These are phyloP conservation scores for Sciurus niger DNA, from an alignment of 2,113 vertebrate species.

Conservation along the genomic window DNA sequence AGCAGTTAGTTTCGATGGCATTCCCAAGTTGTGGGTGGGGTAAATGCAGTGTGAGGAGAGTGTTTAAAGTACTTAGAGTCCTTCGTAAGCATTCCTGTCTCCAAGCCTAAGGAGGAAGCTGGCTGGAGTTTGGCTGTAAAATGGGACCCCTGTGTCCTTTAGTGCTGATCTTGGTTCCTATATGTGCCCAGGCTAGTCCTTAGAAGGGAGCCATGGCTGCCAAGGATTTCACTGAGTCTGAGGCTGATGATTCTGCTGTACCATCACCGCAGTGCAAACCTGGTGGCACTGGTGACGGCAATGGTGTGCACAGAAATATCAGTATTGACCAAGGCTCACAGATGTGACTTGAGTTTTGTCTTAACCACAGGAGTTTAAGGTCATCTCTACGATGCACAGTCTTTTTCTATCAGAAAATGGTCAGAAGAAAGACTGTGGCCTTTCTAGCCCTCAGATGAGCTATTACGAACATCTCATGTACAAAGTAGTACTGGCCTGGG, in stretches of 20 bases:
- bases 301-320: background rate
- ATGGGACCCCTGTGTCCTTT: background rate
- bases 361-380: background rate
- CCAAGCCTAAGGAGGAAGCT: background rate
- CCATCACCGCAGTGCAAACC: background rate
- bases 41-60: background rate
- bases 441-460: background rate
- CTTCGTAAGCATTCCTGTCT: background rate
- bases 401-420: background rate
- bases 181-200: background rate
- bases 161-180: background rate
- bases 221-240: background rate
- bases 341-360: background rate
- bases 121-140: background rate
- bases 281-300: background rate
- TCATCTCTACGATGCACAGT: background rate
- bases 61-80: background rate
- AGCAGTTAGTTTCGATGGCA: conserved; percentile 2
- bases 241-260: background rate
- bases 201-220: background rate
- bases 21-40: background rate
- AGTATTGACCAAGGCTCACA: background rate
- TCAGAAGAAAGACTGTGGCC: background rate
- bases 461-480: background rate
- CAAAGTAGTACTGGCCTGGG: conserved; percentile 11